Conservation (phyloP, 1,140 invertebrate species). For the Dendroctonus valens region DNA sequence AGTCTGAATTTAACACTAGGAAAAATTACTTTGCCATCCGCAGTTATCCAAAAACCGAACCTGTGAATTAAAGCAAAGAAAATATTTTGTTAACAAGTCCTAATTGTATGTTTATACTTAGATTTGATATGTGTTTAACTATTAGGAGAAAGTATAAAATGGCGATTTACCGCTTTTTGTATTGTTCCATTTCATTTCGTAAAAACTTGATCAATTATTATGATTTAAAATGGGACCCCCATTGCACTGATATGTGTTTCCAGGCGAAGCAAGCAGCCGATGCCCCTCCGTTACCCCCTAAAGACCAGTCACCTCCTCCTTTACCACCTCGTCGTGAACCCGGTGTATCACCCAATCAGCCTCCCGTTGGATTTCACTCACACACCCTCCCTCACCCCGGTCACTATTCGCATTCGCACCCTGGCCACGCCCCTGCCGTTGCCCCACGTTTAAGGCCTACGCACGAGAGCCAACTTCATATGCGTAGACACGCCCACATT, state of each 20-base stretch:
- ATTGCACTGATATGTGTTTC: conserved; percentile 2
- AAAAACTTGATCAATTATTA: too few species aligned
- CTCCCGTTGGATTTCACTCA: conserved; percentile 47
- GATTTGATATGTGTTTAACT: too few species aligned
- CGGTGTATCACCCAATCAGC: conserved; percentile 50
- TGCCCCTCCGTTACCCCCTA: conserved; percentile 60
- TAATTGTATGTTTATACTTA: too few species aligned
- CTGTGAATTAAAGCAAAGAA: too few species aligned
- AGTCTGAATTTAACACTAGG: too few species aligned
- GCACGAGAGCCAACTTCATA: conserved; percentile 46
- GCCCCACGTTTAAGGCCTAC: conserved; percentile 52
- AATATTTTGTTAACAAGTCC: too few species aligned
- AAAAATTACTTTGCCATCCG: too few species aligned
- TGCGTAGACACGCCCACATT: conserved; percentile 43
- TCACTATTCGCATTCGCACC: conserved; percentile 38
- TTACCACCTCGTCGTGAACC: conserved; percentile 60
- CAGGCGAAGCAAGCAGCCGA: conserved; percentile 56
- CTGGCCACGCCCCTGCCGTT: conserved; percentile 51
- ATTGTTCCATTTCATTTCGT: too few species aligned
- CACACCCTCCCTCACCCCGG: conserved; percentile 40
- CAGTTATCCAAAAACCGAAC: too few species aligned
- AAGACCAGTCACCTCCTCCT: conserved; percentile 61
- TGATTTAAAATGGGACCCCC: too few species aligned
- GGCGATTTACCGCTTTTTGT: too few species aligned
- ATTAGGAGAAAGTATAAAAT: too few species aligned